Evolutionary conservation across 2,797 vertebrate species (phyloP), one percentile per base, ranked within the genome.

Genomic region (Hylomyscus alleni): DNA sequence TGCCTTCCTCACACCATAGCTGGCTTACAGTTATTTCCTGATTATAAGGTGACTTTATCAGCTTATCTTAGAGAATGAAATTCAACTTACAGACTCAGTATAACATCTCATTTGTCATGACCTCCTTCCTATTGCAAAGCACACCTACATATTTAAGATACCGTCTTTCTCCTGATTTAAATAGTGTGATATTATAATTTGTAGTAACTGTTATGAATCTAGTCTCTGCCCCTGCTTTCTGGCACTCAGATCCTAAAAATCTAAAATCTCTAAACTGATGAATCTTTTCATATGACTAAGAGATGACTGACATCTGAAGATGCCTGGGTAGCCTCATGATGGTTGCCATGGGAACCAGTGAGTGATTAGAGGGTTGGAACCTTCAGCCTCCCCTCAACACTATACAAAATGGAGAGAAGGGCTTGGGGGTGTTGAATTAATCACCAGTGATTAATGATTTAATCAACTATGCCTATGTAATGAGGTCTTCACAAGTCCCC

Each of bases 331-430:
- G 69, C 54, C 29, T 78, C 62, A 47, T 40, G 60, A n/a, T 37
- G 54, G 78, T 96, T 94, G 52, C 78, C 60, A 91, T 81, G 52
- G 84, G 29, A 91, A 91, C 83, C 26, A 96, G 47, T 47, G 78
- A 52, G 5, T 14, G 14, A 52, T 83, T 77, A 83, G 15, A 52
- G 7, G 26, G 2, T 60, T 90, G 75, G n/a, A 56, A 82, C 31
- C 75, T 87, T 82, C 34, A 82, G 11, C 14, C 1, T 34, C 31
- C 6, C 5, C 65, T 29, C 20, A 58, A 13, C 9, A 34, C 34
- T 7, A 8, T 24, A 69, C 1, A 20, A 47, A 34, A 50, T 77
- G 87, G 31, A 58, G 73, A 62, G 40, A 75, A 54, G 10, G 4
- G 14, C 29, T 91, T 44, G 87, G 52, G 31, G 69, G 76, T 47